Evolutionary conservation across 2,888 invertebrate species (phyloP).

Genomic region (Drosophila picticornis): DNA sequence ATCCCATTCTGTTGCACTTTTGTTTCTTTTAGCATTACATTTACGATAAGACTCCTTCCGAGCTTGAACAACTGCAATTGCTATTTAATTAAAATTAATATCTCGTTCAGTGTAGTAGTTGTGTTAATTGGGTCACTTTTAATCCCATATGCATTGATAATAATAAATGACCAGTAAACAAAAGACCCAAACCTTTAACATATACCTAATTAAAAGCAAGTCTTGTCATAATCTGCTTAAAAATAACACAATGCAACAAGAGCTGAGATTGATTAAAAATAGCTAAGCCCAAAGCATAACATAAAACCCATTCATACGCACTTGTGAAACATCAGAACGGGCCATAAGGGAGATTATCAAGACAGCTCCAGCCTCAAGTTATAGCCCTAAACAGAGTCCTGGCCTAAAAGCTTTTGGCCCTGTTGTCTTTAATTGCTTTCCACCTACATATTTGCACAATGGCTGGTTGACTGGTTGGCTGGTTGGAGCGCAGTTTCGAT

Average conservation of each 20-base stretch:
- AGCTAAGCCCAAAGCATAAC: constrained; percentile 13
- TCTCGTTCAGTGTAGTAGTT: too few relatives aligned
- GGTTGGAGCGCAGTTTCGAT: constrained; percentile 36
- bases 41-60: background rate
- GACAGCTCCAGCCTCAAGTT: constrained; percentile 20
- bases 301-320: background rate
- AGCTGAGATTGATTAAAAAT: constrained; percentile 45
- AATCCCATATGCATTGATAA: constrained; percentile 1
- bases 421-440: constrained; percentile 63
- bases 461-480: background rate
- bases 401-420: constrained; percentile 7
- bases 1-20: background rate
- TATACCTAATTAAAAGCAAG: constrained; percentile 17
- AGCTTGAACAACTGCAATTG: background rate
- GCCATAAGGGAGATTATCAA: constrained; percentile 42
- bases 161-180: constrained; percentile 5
- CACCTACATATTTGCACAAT: constrained; percentile 51
- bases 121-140: background rate
- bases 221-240: constrained; percentile 51
- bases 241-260: constrained; percentile 33
- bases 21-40: background rate
- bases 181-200: background rate
- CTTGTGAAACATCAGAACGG: constrained; percentile 42
- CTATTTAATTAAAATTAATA: constrained; percentile 17
- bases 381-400: constrained; percentile 5